Evolutionary conservation across 2,797 vertebrate genomes (phyloP).

Genomic region (Enteromius radiatus): DNA sequence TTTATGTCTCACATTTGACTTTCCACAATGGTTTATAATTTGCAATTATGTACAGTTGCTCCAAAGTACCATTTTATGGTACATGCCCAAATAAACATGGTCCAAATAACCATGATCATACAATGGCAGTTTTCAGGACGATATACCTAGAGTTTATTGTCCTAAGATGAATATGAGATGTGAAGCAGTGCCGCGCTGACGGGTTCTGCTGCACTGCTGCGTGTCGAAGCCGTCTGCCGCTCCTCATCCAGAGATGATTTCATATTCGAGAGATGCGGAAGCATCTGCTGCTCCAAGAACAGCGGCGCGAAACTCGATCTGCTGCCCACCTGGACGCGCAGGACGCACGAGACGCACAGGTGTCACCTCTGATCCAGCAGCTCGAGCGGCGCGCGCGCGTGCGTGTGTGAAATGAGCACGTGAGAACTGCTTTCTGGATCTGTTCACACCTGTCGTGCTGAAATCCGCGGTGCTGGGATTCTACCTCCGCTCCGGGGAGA

Average conservation of each 20-base stretch:
- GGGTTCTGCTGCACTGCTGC: conserved; percentile 67
- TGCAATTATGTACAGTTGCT: not conserved
- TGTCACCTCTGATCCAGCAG: conserved; percentile 78
- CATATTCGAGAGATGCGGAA: conserved; percentile 77
- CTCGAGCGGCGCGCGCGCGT: conserved; percentile 29
- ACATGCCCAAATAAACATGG: no score
- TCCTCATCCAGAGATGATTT: conserved; percentile 78
- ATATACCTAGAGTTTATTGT: not conserved
- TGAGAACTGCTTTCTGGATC: conserved; percentile 77
- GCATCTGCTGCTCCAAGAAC: conserved; percentile 87
- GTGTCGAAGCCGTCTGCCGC: conserved; percentile 79
- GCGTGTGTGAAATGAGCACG: conserved; percentile 46
- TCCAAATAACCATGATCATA: not conserved
- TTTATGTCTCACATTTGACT: not conserved
- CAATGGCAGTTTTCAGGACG: not conserved
- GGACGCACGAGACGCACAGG: conserved; percentile 76
- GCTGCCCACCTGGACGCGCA: conserved; percentile 85
- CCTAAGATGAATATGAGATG: not conserved
- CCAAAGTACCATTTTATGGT: not conserved
- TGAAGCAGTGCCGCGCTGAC: conserved; percentile 11
- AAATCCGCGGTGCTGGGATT: conserved; percentile 85
- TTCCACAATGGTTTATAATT: not conserved
- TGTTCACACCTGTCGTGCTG: conserved; percentile 89
- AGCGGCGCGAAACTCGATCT: conserved; percentile 79
- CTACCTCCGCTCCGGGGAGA: conserved; percentile 85